Evolutionary conservation across 2,113 vertebrate genomes (phyloP).

Genomic region (Oxygymnocypris stewartii): DNA sequence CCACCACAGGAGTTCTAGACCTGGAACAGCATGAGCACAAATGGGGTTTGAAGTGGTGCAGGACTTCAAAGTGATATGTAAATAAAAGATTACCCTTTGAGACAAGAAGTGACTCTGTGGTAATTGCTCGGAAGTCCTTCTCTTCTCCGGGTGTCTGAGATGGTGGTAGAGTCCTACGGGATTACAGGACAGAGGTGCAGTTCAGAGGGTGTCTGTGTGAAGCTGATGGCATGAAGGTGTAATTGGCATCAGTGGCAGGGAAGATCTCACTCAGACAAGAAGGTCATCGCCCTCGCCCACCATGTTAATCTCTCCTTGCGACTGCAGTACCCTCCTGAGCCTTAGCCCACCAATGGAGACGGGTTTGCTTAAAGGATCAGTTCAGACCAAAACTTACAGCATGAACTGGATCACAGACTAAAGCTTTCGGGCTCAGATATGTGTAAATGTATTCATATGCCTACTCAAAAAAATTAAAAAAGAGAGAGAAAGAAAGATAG

Average conservation of each 20-base stretch:
- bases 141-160: slow-evolving; percentile 39
- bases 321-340: slow-evolving; percentile 46
- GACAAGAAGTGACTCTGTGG: slow-evolving; percentile 61
- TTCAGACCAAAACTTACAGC: slow-evolving; percentile 23
- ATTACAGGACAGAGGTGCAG: slow-evolving; percentile 42
- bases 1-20: slow-evolving; percentile 7
- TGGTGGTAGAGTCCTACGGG: slow-evolving; percentile 28
- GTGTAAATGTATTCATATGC: slow-evolving; percentile 27
- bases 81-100: slow-evolving; percentile 66
- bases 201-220: slow-evolving; percentile 49
- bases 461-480: neutral
- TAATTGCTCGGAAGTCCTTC: slow-evolving; percentile 66
- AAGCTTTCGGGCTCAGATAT: neutral
- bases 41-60: slow-evolving; percentile 20
- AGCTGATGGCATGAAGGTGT: slow-evolving; percentile 55
- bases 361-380: slow-evolving; percentile 10
- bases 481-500: neutral
- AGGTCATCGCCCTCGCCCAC: slow-evolving; percentile 65
- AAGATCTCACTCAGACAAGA: slow-evolving; percentile 57
- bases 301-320: slow-evolving; percentile 61
- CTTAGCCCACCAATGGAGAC: slow-evolving; percentile 31
- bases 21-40: slow-evolving; percentile 9
- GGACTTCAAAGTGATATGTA: slow-evolving; percentile 64
- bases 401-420: slow-evolving; percentile 1
- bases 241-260: slow-evolving; percentile 65